Evolutionary conservation across 2,113 vertebrate genomes (phyloP).

Genomic region (Dicentrarchus labrax): DNA sequence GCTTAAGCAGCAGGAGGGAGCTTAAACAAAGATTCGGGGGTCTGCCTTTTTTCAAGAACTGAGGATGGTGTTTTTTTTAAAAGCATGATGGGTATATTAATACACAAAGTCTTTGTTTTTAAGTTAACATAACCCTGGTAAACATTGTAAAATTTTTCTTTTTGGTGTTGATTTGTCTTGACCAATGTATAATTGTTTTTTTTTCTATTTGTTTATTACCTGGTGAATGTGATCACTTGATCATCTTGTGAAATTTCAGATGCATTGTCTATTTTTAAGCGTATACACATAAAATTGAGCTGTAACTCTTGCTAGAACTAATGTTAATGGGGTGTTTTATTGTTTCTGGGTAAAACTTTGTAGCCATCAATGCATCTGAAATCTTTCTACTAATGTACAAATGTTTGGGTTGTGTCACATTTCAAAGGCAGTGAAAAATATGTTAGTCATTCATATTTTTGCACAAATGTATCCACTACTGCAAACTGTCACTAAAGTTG

Average conservation of each 20-base stretch:
- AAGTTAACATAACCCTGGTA: conserved; percentile 74
- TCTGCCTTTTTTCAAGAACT: conserved; percentile 93
- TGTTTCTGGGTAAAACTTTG: conserved; percentile 24
- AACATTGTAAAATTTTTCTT: conserved; percentile 70
- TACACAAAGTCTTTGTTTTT: conserved; percentile 56
- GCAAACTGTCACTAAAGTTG: conserved; percentile 74
- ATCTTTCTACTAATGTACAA: conserved; percentile 65
- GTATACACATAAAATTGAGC: background rate
- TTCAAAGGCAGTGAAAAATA: conserved; percentile 44
- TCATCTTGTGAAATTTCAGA: conserved; percentile 89
- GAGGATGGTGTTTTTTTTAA: conserved; percentile 86
- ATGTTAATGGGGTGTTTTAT: conserved; percentile 6
- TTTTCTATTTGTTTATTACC: conserved; percentile 62
- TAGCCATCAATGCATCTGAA: conserved; percentile 74
- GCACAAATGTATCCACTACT: conserved; percentile 61
- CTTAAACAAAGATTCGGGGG: conserved; percentile 97
- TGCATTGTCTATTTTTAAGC: conserved; percentile 83
- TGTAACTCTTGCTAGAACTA: conserved; percentile 35
- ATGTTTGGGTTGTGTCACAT: conserved; percentile 61
- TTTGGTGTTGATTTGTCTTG: conserved; percentile 82
- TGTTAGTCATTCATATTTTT: conserved; percentile 56
- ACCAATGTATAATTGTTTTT: conserved; percentile 83
- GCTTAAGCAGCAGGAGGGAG: conserved; percentile 97
- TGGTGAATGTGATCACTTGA: conserved; percentile 88
- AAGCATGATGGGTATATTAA: conserved; percentile 87